These are phyloP conservation scores for Globia sparganii DNA, from an alignment of 2,888 invertebrate genomes.

Conservation along the genomic window DNA sequence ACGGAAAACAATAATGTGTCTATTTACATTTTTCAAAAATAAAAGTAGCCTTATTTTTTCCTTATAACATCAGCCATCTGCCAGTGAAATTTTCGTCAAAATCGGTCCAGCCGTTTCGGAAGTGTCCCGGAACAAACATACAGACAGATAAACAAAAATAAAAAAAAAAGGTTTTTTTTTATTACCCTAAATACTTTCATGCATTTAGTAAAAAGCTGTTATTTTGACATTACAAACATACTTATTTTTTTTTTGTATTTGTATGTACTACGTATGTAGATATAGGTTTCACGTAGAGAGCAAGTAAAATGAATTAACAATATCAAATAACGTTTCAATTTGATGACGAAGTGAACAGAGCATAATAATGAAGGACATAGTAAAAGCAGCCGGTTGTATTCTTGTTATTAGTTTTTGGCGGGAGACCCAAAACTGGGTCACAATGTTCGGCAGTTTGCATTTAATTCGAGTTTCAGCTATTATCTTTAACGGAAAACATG, in stretches of 20 bases:
- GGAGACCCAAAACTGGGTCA: slow-evolving; percentile 46
- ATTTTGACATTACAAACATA: neutral
- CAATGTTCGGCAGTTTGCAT: slow-evolving; percentile 58
- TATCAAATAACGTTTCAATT: slow-evolving; percentile 38
- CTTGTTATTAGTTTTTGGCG: slow-evolving; percentile 58
- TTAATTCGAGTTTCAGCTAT: slow-evolving; percentile 56
- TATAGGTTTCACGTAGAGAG: slow-evolving; percentile 11
- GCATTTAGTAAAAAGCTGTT: neutral
- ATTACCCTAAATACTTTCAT: neutral
- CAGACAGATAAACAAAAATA: neutral
- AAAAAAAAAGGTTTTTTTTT: too few species aligned
- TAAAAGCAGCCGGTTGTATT: slow-evolving; percentile 42
- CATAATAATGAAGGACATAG: slow-evolving; percentile 44
- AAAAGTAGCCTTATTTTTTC: neutral
- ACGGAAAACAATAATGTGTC: neutral
- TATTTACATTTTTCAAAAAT: neutral
- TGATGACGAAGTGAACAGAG: slow-evolving; percentile 33
- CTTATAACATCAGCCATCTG: neutral
- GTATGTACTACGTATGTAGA: neutral
- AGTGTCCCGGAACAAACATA: neutral
- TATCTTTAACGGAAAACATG: slow-evolving; percentile 64
- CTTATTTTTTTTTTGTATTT: too few species aligned
- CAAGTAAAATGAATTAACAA: slow-evolving; percentile 22
- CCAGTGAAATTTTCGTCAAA: neutral
- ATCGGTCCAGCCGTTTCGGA: neutral